Evolutionary conservation across 2,797 vertebrate genomes (phyloP), one percentile per base, ranked within the genome.

Genomic region (Acanthiza pusilla): DNA sequence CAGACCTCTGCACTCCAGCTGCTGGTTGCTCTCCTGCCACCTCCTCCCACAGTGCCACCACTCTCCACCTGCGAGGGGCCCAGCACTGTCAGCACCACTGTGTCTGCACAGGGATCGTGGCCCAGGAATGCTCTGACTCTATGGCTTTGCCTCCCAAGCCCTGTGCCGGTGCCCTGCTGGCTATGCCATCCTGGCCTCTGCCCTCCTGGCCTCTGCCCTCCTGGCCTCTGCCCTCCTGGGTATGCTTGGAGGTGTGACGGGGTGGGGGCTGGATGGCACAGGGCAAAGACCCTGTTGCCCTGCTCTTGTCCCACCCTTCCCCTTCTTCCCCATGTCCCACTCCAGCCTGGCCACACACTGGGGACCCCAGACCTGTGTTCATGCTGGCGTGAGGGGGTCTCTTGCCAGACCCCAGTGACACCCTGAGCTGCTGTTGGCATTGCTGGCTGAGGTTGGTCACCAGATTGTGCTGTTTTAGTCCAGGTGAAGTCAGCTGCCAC

Each of bases 61-160:
- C 34, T 30, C 40, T 10, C 5, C 30, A 5, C 2, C 10, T 6
- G 0, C 0, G 0, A 32, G 20, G 27, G 50, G 12, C 40, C 18
- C 1, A 1, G 63, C 55, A 12, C 45, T 4, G 2, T 13, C 15
- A 27, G 79, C 58, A 27, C 16, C 10, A 7, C 32, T 10, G 4
- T 2, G 5, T n/a, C 10, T 16, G 4, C 9, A 1, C 0, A 1
- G 32, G 32, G 32, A 10, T 13, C 6, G 2, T 2, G 8, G 40
- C 54, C 45, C 4, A 4, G 70, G 40, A 16, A 3, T 16, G 74
- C 83, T 76, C 13, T 22, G 55, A 15, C 10, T 42, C 42, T 2
- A 0, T 0, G 0, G 43, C 47, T 48, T 42, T 60, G 45, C 65
- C 27, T 10, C 17, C 18, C 0, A 0, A 36, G 18, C 43, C 27